Evolutionary conservation across 2,888 invertebrate species (phyloP).

Genomic region (Tiphia femorata): DNA sequence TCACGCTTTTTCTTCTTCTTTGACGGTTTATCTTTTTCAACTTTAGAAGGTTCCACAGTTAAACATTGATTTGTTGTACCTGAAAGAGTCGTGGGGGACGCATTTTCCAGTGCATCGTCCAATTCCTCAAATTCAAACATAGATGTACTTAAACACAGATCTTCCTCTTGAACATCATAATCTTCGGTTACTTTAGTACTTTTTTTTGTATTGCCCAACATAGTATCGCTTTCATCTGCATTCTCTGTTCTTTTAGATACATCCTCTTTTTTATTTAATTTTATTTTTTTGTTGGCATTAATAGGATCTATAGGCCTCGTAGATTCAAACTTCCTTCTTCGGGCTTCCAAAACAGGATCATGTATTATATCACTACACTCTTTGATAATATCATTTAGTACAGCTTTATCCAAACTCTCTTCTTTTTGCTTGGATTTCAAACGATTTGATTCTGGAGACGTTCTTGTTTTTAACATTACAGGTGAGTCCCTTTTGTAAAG

Average conservation of each 20-base stretch:
- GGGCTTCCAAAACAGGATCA: slow-evolving; percentile 71
- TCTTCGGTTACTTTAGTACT: slow-evolving; percentile 33
- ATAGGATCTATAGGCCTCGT: slow-evolving; percentile 67
- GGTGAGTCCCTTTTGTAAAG: slow-evolving; percentile 33
- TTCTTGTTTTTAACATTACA: slow-evolving; percentile 35
- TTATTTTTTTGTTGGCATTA: slow-evolving; percentile 71
- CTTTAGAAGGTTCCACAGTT: slow-evolving; percentile 49
- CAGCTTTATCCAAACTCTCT: slow-evolving; percentile 34
- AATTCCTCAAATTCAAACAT: slow-evolving; percentile 43
- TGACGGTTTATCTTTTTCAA: slow-evolving; percentile 57
- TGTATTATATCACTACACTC: slow-evolving; percentile 40
- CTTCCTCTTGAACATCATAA: slow-evolving; percentile 28
- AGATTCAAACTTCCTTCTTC: slow-evolving; percentile 71
- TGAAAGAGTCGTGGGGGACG: slow-evolving; percentile 38
- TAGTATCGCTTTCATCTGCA: slow-evolving; percentile 20
- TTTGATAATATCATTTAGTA: slow-evolving; percentile 13
- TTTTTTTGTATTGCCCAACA: slow-evolving; percentile 13
- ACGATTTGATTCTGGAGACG: slow-evolving; percentile 30
- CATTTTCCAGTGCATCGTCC: slow-evolving; percentile 37
- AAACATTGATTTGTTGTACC: slow-evolving; percentile 34
- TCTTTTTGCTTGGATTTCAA: slow-evolving; percentile 32
- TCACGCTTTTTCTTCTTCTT: slow-evolving; percentile 69
- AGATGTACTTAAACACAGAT: slow-evolving; percentile 39
- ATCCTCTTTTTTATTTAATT: slow-evolving; percentile 52
- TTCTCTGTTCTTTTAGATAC: slow-evolving; percentile 30